phyloP scores from a whole-genome alignment of 2,888 invertebrate genomes.

The Lasioglossum marginatum region DNA sequence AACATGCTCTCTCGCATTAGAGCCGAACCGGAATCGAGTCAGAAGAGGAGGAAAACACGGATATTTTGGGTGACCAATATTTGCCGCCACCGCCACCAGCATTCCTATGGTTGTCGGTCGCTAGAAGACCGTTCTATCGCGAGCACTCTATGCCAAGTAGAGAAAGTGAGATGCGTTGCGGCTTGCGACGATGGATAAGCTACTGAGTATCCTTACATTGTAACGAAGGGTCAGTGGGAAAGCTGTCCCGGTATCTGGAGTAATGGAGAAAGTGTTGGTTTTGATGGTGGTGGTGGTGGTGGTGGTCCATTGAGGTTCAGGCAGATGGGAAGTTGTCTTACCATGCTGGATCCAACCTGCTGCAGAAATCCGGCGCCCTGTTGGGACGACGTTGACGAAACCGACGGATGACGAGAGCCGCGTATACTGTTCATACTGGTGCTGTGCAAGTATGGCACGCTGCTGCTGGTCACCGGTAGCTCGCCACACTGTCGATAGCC shows the following conservation, averaged over 20 bases:
- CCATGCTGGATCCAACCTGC: constrained; percentile 96
- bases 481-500: constrained; percentile 88
- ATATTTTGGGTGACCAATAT: neutral
- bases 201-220: constrained; percentile 85
- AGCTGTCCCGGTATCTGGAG: constrained; percentile 85
- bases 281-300: constrained; percentile 85
- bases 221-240: constrained; percentile 85
- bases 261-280: constrained; percentile 83
- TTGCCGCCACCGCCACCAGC: neutral
- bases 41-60: neutral
- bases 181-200: constrained; percentile 71
- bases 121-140: neutral
- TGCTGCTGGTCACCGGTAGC: constrained; percentile 95
- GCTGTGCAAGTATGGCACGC: constrained; percentile 93
- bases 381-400: constrained; percentile 88
- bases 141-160: neutral
- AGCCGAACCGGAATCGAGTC: neutral
- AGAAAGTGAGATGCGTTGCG: constrained; percentile 8
- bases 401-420: constrained; percentile 89
- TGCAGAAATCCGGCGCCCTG: constrained; percentile 92
- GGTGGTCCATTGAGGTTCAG: constrained; percentile 88
- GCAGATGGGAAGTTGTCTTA: constrained; percentile 91
- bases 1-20: neutral
- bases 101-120: neutral
- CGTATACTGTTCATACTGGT: constrained; percentile 92